A percentile compares a stretch with the other conserved stretches of the same genome.
These are phyloP conservation scores for Brachionus sp. DNA, from an alignment of 1,140 invertebrate species.

Conservation along the genomic window DNA sequence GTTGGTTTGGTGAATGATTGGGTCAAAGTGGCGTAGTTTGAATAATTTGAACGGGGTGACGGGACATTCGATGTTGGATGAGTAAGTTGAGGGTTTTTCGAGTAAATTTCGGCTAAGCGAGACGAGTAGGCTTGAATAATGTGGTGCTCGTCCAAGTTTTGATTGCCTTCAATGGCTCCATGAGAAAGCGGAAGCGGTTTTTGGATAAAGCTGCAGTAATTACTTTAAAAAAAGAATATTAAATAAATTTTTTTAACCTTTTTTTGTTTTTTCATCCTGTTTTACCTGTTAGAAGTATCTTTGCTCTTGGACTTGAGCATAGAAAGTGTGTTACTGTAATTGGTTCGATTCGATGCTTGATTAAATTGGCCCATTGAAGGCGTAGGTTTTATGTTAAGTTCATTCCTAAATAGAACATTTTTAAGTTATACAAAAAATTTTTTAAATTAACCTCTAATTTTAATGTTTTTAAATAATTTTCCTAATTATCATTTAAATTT, in stretches of 20 bases:
- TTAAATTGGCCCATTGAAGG: background rate
- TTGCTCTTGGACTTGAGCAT: background rate
- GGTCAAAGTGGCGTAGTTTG: background rate
- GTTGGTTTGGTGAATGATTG: conserved; percentile 11
- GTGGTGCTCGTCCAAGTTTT: conserved; percentile 13
- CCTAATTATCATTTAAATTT: background rate
- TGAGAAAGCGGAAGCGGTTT: background rate
- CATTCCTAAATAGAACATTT: background rate
- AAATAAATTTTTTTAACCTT: background rate
- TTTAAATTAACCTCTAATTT: no score
- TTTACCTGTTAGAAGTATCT: background rate
- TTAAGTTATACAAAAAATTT: no score
- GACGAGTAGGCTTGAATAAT: background rate
- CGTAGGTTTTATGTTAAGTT: background rate
- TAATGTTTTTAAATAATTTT: no score
- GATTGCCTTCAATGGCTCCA: background rate
- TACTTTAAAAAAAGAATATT: background rate
- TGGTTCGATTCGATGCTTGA: background rate
- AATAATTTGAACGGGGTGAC: conserved; percentile 2
- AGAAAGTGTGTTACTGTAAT: conserved; percentile 15
- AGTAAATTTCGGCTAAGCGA: conserved; percentile 20
- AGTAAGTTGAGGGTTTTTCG: background rate
- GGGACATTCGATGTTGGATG: background rate
- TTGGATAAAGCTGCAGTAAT: background rate
- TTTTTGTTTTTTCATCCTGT: background rate